Conservation (phyloP, 37 sponge, comb jelly and placozoan genomes). For the Oscarella lobularis region DNA sequence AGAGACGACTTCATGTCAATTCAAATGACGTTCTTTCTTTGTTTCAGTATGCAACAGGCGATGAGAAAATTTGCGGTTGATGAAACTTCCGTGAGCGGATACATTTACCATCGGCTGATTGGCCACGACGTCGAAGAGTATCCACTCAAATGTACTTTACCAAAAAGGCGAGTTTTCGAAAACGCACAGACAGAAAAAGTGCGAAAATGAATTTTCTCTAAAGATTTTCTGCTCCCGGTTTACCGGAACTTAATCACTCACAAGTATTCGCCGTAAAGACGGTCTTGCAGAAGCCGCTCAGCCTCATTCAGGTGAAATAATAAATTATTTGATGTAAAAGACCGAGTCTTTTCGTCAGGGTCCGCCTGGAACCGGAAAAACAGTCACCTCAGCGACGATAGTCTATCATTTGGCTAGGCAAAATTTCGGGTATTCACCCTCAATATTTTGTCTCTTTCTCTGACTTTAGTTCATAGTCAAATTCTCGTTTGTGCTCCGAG, state of each 20-base stretch:
- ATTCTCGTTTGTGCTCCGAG: constrained; percentile 97
- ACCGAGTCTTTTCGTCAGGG: constrained; percentile 17
- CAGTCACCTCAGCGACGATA: constrained; percentile 96
- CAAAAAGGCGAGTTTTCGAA: constrained; percentile 15
- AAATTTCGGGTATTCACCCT: constrained; percentile 15
- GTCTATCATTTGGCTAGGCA: constrained; percentile 89
- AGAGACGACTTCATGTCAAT: too few species aligned
- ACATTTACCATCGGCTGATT: constrained; percentile 90
- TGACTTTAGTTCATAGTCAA: constrained; percentile 26
- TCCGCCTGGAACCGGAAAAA: constrained; percentile 95
- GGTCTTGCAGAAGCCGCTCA: constrained; percentile 84
- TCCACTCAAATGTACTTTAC: constrained; percentile 16
- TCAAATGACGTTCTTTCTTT: too few species aligned
- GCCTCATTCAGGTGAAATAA: constrained; percentile 66
- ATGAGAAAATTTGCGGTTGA: constrained; percentile 95
- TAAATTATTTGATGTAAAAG: not conserved
- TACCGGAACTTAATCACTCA: constrained; percentile 80
- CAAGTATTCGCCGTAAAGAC: constrained; percentile 87
- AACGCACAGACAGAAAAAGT: not conserved
- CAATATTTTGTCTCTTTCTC: not conserved
- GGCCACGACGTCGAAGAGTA: constrained; percentile 79
- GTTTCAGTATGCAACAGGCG: constrained; percentile 83
- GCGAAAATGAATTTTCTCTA: too few species aligned
- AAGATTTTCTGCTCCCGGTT: constrained; percentile 76
- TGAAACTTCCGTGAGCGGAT: constrained; percentile 79